Percentiles rank a stretch among this genome's conserved stretches.
phyloP scores from a whole-genome alignment of 2,113 vertebrate species.

The Neolamprologus caudopunctatus region DNA sequence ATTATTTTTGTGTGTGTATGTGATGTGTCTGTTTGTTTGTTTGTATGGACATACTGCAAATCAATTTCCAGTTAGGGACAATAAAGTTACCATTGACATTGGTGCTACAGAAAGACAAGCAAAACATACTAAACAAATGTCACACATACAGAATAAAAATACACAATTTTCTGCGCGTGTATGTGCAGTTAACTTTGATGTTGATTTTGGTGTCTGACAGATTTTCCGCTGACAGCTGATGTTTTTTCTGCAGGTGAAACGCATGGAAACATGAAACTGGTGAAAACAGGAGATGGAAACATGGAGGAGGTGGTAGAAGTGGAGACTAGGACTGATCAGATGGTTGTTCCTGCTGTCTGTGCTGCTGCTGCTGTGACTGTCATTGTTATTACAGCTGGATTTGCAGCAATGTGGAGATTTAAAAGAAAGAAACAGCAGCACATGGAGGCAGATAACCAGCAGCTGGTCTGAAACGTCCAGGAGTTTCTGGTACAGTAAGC shows the following conservation, averaged over 20 bases:
- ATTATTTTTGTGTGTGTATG: too few relatives aligned
- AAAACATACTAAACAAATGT: neutral
- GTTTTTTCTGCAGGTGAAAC: neutral
- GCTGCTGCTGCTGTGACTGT: fast-evolving
- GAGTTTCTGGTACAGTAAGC: neutral
- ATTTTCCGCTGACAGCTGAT: neutral
- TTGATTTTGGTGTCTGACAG: neutral
- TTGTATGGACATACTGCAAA: too few relatives aligned
- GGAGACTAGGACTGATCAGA: neutral
- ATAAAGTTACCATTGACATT: too few relatives aligned
- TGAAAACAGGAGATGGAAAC: fast-evolving
- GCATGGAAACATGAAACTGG: fast-evolving
- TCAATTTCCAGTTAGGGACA: too few relatives aligned
- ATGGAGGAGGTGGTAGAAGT: neutral
- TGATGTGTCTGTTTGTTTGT: too few relatives aligned
- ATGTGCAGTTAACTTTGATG: neutral
- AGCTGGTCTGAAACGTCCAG: neutral
- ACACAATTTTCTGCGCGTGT: fast-evolving
- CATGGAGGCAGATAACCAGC: neutral
- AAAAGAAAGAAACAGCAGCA: neutral
- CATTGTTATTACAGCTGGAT: neutral
- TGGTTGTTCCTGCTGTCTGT: neutral
- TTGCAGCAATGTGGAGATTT: neutral
- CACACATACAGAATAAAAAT: neutral
- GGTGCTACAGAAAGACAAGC: neutral